Evolutionary conservation across 2,113 vertebrate genomes (phyloP).

Genomic region (Scalopus aquaticus): DNA sequence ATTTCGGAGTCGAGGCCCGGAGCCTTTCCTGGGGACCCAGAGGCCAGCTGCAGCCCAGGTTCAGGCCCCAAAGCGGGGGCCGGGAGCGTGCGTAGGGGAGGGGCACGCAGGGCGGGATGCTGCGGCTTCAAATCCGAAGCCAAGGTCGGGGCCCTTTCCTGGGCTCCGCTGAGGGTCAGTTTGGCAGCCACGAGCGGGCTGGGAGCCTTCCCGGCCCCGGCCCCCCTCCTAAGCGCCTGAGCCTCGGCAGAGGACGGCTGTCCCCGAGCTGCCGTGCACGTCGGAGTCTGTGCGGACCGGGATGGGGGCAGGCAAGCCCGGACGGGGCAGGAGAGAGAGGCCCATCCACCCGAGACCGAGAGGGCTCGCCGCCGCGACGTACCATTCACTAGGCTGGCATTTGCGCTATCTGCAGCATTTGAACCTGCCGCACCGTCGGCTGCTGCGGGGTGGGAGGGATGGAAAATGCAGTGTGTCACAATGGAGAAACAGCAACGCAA

Average conservation of each 20-base stretch:
- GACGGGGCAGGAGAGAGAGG: slow-evolving; percentile 79
- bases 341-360: slow-evolving; percentile 79
- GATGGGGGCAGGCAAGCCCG: slow-evolving; percentile 78
- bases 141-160: not conserved
- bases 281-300: slow-evolving; percentile 75
- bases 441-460: slow-evolving; percentile 96
- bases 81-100: slow-evolving; percentile 73
- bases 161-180: not conserved
- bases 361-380: slow-evolving; percentile 90
- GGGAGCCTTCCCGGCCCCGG: not conserved
- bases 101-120: slow-evolving; percentile 47
- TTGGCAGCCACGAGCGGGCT: not conserved
- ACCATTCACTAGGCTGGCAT: slow-evolving; percentile 99
- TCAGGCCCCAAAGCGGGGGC: slow-evolving; percentile 65
- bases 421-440: slow-evolving; percentile 96
- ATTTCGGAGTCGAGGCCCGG: not conserved
- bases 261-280: slow-evolving; percentile 84
- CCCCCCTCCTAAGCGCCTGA: slow-evolving; percentile 72
- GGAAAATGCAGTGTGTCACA: slow-evolving; percentile 95
- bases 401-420: slow-evolving; percentile 94
- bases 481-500: slow-evolving; percentile 86
- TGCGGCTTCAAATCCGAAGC: slow-evolving; percentile 51
- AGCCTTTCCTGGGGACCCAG: slow-evolving; percentile 21
- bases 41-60: slow-evolving; percentile 63
- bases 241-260: slow-evolving; percentile 66